Percentiles rank a stretch among this genome's conserved stretches.
These are phyloP conservation scores for Drosophila burlai DNA, from an alignment of 1,140 invertebrate species.

Conservation along the genomic window DNA sequence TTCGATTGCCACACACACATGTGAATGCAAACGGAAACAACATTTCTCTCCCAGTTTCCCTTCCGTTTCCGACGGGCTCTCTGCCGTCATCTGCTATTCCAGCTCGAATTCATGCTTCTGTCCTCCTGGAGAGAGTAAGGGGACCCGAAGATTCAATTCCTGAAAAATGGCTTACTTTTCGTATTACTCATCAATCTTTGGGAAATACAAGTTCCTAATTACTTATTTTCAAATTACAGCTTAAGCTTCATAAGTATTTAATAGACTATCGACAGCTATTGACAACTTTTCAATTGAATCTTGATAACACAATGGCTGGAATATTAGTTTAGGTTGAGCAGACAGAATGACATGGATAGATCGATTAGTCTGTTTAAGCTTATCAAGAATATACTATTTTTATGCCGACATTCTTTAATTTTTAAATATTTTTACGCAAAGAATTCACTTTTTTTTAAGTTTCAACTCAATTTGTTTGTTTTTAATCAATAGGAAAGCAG, in stretches of 20 bases:
- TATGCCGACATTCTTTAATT: too few species aligned
- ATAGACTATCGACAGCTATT: not conserved
- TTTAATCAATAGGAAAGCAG: too few species aligned
- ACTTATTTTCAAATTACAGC: too few species aligned
- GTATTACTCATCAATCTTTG: not conserved
- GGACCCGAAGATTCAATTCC: not conserved
- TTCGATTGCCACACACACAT: slow-evolving; percentile 44
- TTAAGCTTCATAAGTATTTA: not conserved
- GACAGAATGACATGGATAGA: not conserved
- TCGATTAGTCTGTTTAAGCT: not conserved
- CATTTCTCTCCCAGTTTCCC: slow-evolving; percentile 38
- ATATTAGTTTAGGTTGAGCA: not conserved
- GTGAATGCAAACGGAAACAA: not conserved
- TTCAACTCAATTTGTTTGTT: too few species aligned
- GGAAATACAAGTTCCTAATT: not conserved
- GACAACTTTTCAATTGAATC: not conserved
- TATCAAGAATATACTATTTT: not conserved
- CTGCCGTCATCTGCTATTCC: slow-evolving; percentile 7
- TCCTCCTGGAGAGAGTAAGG: slow-evolving; percentile 19
- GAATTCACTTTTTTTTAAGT: too few species aligned
- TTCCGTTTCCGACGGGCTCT: slow-evolving; percentile 58
- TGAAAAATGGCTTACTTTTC: not conserved
- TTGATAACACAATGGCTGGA: not conserved
- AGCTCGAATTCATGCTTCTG: slow-evolving; percentile 54
- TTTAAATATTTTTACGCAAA: too few species aligned